Evolutionary conservation across 2,888 invertebrate genomes (phyloP).

Genomic region (Eupithecia dodoneata): DNA sequence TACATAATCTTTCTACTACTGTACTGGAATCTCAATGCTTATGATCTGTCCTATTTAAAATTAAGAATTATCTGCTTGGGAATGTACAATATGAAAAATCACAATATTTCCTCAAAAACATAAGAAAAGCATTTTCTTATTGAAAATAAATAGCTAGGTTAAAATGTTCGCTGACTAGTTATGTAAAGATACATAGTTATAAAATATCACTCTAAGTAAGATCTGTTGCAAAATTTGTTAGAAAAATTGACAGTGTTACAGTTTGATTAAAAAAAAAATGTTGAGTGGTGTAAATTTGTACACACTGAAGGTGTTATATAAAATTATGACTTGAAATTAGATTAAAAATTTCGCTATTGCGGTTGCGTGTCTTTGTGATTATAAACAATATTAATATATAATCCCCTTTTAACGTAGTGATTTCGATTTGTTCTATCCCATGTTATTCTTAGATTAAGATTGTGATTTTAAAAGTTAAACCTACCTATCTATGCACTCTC

Average conservation of each 20-base stretch:
- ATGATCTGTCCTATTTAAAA: slow-evolving; percentile 45
- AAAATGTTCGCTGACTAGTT: slow-evolving; percentile 72
- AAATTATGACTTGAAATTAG: slow-evolving; percentile 37
- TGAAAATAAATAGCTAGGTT: slow-evolving; percentile 61
- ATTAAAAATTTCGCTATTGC: slow-evolving; percentile 46
- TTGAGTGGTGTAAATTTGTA: slow-evolving; percentile 24
- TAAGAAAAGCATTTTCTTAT: slow-evolving; percentile 40
- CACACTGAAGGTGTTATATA: slow-evolving; percentile 29
- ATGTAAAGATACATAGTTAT: slow-evolving; percentile 60
- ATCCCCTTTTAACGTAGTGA: slow-evolving; percentile 65
- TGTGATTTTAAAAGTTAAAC: slow-evolving; percentile 72
- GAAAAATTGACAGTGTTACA: slow-evolving; percentile 40
- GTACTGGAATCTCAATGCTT: slow-evolving; percentile 57
- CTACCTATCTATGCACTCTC: slow-evolving; percentile 67
- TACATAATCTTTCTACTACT: slow-evolving; percentile 33
- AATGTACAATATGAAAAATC: slow-evolving; percentile 43
- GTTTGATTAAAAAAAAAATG: slow-evolving; percentile 38
- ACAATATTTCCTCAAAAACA: slow-evolving; percentile 29
- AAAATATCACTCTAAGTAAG: slow-evolving; percentile 72
- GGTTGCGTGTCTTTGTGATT: slow-evolving; percentile 49
- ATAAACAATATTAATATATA: slow-evolving; percentile 60
- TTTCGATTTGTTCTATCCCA: slow-evolving; percentile 64
- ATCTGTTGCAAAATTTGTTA: slow-evolving; percentile 68
- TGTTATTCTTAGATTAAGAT: slow-evolving; percentile 70
- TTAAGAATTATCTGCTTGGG: slow-evolving; percentile 38